Evolutionary conservation across 35 echinoderm and acorn worm genomes (phyloP).

Genomic region (Diadema setosum): DNA sequence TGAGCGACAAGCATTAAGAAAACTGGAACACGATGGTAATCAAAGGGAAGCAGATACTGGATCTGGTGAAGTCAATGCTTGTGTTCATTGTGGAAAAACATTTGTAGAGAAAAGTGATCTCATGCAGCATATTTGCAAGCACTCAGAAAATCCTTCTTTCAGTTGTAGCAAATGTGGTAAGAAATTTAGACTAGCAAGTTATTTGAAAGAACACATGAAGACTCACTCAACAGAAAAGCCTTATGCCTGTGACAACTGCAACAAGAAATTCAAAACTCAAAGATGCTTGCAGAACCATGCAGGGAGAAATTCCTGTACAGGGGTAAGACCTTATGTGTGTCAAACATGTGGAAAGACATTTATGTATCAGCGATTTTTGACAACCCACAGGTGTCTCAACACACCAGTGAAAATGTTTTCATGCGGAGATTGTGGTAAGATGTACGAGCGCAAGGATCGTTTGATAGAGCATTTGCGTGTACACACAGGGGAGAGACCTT

Average conservation of each 20-base stretch:
- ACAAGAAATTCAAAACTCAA: constrained; percentile 9
- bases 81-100: background rate
- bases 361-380: background rate
- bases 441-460: background rate
- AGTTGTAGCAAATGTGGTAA: background rate
- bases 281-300: background rate
- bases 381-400: background rate
- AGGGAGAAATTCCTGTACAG: background rate
- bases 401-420: constrained; percentile 1
- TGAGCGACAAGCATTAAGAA: background rate
- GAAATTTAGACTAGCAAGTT: background rate
- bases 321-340: background rate
- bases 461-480: background rate
- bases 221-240: constrained; percentile 4
- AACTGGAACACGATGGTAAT: background rate
- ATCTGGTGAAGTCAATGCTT: background rate
- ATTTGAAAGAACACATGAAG: background rate
- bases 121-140: background rate
- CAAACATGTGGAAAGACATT: background rate
- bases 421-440: background rate
- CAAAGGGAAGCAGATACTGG: background rate
- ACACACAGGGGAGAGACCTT: background rate
- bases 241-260: background rate
- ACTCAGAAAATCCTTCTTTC: background rate
- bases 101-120: background rate